Evolutionary conservation across 2,888 invertebrate genomes (phyloP).

Genomic region (Apamea monoglypha): DNA sequence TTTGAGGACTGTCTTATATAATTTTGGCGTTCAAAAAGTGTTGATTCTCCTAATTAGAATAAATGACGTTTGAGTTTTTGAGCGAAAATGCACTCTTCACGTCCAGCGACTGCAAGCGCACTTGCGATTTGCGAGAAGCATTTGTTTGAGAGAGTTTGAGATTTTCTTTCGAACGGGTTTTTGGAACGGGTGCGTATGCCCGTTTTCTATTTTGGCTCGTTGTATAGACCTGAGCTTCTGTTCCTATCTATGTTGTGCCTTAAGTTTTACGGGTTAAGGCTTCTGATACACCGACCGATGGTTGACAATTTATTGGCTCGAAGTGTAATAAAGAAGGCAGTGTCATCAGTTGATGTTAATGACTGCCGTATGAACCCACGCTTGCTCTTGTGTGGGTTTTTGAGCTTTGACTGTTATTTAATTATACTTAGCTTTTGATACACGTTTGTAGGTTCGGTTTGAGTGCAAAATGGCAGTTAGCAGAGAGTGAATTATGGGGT

Average conservation of each 20-base stretch:
- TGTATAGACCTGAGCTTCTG: neutral
- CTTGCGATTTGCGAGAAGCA: too few relatives aligned
- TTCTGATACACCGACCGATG: slow-evolving; percentile 10
- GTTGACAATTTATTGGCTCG: slow-evolving; percentile 25
- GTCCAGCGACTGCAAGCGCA: too few relatives aligned
- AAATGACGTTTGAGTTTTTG: too few relatives aligned
- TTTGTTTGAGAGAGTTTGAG: too few relatives aligned
- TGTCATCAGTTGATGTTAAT: slow-evolving; percentile 5
- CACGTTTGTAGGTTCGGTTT: too few relatives aligned
- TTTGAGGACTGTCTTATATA: too few relatives aligned
- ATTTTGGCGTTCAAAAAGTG: too few relatives aligned
- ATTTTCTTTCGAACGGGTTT: neutral
- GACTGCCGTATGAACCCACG: neutral
- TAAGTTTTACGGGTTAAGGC: slow-evolving; percentile 27
- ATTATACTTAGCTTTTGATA: neutral
- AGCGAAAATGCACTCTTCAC: neutral
- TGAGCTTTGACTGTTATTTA: neutral
- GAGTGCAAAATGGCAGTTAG: too few relatives aligned
- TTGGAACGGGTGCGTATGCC: neutral
- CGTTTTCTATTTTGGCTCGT: neutral
- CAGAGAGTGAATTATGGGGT: too few relatives aligned
- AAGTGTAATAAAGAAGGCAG: slow-evolving; percentile 9
- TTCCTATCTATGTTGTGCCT: neutral
- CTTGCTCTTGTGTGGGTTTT: neutral
- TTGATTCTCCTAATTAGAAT: too few relatives aligned